These are phyloP conservation scores for Nasonia longicornis DNA, from an alignment of 1,140 invertebrate genomes.

Conservation along the genomic window DNA sequence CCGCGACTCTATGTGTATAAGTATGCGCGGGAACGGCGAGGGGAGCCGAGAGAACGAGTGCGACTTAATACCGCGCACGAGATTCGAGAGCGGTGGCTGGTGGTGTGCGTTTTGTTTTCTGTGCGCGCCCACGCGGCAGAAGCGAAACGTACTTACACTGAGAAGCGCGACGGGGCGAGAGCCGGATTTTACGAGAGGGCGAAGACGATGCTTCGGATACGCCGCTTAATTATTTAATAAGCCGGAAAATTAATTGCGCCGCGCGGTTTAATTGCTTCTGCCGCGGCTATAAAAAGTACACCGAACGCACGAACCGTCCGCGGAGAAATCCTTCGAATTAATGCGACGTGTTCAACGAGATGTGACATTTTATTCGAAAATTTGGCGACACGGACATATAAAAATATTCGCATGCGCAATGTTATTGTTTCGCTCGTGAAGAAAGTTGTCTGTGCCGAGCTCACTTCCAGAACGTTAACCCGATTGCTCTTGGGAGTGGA, in stretches of 20 bases:
- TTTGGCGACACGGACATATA: no score
- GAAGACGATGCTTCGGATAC: conserved; percentile 46
- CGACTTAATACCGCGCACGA: background rate
- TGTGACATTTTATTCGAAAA: background rate
- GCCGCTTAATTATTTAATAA: conserved; percentile 63
- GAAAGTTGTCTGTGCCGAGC: conserved; percentile 14
- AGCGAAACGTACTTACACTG: background rate
- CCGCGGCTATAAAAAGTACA: background rate
- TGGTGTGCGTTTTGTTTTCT: background rate
- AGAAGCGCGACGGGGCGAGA: background rate
- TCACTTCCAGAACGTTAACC: conserved; percentile 32
- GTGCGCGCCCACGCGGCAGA: background rate
- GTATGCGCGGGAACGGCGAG: background rate
- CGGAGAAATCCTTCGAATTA: background rate
- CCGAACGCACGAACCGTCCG: background rate
- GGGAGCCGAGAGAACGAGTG: background rate
- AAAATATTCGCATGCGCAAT: conserved; percentile 15
- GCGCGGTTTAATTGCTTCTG: conserved; percentile 55
- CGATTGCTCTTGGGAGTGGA: conserved; percentile 23
- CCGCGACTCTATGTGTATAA: conserved; percentile 10
- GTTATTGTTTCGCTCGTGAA: conserved; percentile 18
- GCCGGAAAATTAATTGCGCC: conserved; percentile 60
- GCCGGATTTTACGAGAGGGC: background rate
- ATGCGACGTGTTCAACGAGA: background rate
- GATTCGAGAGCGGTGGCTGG: background rate